phyloP scores from a whole-genome alignment of 2,113 vertebrate genomes.

The Archocentrus centrarchus region DNA sequence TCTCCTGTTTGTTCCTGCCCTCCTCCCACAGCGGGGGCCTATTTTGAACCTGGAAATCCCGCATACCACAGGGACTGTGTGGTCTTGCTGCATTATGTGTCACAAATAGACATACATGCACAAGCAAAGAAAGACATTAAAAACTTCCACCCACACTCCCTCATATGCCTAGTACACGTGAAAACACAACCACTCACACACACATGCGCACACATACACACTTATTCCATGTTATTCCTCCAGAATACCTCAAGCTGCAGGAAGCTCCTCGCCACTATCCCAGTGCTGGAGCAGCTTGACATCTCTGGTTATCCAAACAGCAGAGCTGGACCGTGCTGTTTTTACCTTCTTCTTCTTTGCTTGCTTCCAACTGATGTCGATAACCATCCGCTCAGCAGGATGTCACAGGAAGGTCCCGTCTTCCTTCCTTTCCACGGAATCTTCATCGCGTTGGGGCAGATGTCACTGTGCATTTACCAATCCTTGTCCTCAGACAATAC shows the following conservation, averaged over 20 bases:
- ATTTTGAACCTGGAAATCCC: constrained; percentile 76
- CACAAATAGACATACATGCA: constrained; percentile 54
- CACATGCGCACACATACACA: not conserved
- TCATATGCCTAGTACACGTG: not conserved
- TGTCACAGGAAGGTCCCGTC: constrained; percentile 49
- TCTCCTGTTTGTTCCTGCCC: constrained; percentile 46
- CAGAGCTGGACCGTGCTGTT: constrained; percentile 6
- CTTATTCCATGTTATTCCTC: constrained; percentile 9
- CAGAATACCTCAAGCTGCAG: constrained; percentile 17
- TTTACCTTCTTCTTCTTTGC: constrained; percentile 40
- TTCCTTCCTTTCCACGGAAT: constrained; percentile 57
- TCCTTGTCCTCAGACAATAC: constrained; percentile 1
- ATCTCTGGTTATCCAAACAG: constrained; percentile 40
- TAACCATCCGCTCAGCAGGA: constrained; percentile 41
- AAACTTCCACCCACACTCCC: constrained; percentile 29
- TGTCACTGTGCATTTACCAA: not conserved
- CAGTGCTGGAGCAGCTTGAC: constrained; percentile 36
- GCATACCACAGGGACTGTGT: constrained; percentile 69
- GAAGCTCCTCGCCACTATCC: constrained; percentile 23
- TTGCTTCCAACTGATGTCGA: constrained; percentile 48
- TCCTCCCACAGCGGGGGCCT: constrained; percentile 49
- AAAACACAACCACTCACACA: not conserved
- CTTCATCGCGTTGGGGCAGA: constrained; percentile 3
- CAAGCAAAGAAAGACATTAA: constrained; percentile 16
- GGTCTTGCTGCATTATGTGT: constrained; percentile 58